A percentile compares a stretch with the other conserved stretches of the same genome.
Conservation (phyloP, 2,113 vertebrate species). For the Tetrax tetrax region DNA sequence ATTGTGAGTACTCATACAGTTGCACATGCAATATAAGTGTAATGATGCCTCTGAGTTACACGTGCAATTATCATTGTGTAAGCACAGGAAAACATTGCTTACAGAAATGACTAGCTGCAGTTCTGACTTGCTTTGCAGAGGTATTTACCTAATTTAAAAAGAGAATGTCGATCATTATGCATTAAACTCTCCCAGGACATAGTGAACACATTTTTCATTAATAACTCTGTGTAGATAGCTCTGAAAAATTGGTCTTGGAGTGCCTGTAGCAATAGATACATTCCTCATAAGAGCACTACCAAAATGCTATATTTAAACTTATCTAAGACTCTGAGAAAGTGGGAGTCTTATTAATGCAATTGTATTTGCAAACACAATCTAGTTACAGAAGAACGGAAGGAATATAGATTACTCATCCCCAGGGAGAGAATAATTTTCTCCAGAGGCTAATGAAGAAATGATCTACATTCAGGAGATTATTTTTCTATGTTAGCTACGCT, state of each 20-base stretch:
- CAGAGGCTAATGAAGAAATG: conserved; percentile 27
- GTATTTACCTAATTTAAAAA: neutral
- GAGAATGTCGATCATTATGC: neutral
- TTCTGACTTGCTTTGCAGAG: neutral
- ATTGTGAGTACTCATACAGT: neutral
- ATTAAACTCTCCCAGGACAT: neutral
- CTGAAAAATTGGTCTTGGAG: conserved; percentile 35
- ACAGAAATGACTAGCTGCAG: neutral
- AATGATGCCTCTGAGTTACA: neutral
- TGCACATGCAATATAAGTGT: neutral
- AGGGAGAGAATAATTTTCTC: conserved; percentile 19
- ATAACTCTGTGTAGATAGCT: neutral
- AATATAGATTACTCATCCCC: conserved; percentile 9
- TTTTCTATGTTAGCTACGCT: conserved; percentile 28
- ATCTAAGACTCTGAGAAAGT: conserved; percentile 24
- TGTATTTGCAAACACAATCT: conserved; percentile 56
- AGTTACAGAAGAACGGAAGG: conserved; percentile 30
- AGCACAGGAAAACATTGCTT: neutral
- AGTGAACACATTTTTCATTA: neutral
- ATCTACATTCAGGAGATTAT: neutral
- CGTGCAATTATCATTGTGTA: neutral
- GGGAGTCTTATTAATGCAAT: conserved; percentile 46
- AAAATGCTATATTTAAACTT: conserved; percentile 51
- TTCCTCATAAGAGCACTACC: neutral
- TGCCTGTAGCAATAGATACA: neutral